Conservation (phyloP, 2,113 vertebrate species). For the Cacatua alba region DNA sequence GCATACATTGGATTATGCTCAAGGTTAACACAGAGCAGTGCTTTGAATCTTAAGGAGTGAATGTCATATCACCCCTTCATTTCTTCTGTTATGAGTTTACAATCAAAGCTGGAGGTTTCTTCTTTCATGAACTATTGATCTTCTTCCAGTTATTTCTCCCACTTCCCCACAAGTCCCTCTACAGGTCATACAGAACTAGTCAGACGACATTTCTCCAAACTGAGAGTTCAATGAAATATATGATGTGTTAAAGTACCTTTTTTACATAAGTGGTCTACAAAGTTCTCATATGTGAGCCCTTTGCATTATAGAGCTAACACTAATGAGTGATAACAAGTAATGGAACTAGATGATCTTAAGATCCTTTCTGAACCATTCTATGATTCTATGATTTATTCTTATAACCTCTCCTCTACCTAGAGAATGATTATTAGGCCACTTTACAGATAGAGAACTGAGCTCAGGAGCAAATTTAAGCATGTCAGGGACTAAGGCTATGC, state of each 20-base stretch:
- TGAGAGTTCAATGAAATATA: not conserved
- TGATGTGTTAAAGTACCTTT: not conserved
- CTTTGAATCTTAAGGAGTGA: not conserved
- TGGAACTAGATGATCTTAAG: not conserved
- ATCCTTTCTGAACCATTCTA: not conserved
- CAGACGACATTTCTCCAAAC: not conserved
- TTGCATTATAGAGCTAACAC: not conserved
- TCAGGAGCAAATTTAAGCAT: not conserved
- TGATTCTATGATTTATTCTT: not conserved
- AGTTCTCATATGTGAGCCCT: not conserved
- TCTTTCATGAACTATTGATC: not conserved
- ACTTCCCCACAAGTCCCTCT: not conserved
- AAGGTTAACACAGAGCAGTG: not conserved
- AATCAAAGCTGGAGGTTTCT: not conserved
- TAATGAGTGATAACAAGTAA: not conserved
- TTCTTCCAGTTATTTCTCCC: not conserved
- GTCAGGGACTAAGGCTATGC: not conserved
- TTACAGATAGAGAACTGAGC: not conserved
- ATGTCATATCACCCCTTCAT: not conserved
- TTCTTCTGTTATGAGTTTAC: not conserved
- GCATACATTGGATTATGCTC: not conserved
- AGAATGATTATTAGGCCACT: not conserved
- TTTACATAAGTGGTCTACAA: not conserved
- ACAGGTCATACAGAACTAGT: not conserved
- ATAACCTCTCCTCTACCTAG: not conserved